These are phyloP conservation scores for Myotis yumanensis DNA, from an alignment of 2,113 vertebrate species.

Conservation along the genomic window DNA sequence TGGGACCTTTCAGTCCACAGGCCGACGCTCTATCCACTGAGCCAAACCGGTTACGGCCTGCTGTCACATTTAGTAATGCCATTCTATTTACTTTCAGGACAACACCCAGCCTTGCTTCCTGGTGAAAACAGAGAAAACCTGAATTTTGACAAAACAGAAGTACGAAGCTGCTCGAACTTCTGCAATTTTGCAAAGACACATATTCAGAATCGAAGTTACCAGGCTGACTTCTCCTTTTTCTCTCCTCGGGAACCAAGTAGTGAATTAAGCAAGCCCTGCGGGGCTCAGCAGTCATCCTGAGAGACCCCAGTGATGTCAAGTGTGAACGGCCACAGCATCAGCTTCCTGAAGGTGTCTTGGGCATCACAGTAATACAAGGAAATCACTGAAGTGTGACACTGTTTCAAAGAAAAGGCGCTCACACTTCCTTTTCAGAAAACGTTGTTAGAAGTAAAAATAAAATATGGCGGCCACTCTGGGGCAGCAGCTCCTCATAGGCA, in stretches of 20 bases:
- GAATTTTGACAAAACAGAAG: slow-evolving; percentile 11
- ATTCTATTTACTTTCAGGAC: not conserved
- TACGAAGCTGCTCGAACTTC: slow-evolving; percentile 6
- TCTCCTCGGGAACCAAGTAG: not conserved
- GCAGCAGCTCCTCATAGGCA: not conserved
- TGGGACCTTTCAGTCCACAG: no score
- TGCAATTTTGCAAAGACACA: slow-evolving; percentile 45
- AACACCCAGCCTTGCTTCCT: not conserved
- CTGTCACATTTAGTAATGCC: not conserved
- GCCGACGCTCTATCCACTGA: no score
- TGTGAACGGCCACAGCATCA: not conserved
- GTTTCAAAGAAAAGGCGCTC: not conserved
- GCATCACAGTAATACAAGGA: not conserved
- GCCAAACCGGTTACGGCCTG: no score
- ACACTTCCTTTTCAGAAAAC: not conserved
- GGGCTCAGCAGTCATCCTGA: not conserved
- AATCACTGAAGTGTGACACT: not conserved
- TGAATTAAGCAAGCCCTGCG: not conserved
- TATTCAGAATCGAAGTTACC: not conserved
- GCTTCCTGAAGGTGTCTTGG: not conserved
- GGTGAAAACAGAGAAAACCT: not conserved
- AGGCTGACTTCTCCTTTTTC: not conserved
- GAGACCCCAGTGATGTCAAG: not conserved
- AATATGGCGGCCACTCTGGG: not conserved
- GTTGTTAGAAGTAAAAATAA: not conserved